Evolutionary conservation across 2,797 vertebrate genomes (phyloP).

Genomic region (Acipenser ruthenus): DNA sequence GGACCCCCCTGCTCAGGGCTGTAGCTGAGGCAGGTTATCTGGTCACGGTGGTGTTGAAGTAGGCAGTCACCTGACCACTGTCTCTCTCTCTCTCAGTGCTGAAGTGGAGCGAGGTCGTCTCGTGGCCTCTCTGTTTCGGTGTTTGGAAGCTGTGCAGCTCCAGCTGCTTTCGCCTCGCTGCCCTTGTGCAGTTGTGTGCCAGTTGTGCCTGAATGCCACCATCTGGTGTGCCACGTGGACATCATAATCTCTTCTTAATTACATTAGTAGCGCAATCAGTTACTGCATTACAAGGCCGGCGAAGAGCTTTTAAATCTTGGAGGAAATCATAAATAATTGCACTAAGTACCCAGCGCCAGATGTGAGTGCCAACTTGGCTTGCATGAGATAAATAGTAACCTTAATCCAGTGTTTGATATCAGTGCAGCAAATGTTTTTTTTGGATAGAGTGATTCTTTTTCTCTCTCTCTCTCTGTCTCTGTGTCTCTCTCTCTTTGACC

Average conservation of each 20-base stretch:
- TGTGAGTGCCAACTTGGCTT: conserved; percentile 94
- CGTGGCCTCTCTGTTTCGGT: too few species aligned
- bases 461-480: conserved; percentile 24
- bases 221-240: conserved; percentile 99
- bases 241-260: conserved; percentile 99
- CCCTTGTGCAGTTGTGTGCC: conserved; percentile 94
- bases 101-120: too few species aligned
- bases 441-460: conserved; percentile 40
- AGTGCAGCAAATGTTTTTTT: conserved; percentile 47
- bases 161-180: conserved; percentile 85
- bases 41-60: too few species aligned
- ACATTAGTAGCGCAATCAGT: conserved; percentile 99
- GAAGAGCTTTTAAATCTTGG: conserved; percentile 99
- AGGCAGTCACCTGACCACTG: too few species aligned
- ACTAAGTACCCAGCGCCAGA: conserved; percentile 97
- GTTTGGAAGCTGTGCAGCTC: conserved; percentile 61
- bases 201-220: conserved; percentile 97
- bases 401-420: conserved; percentile 76
- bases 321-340: conserved; percentile 99
- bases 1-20: too few species aligned
- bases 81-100: too few species aligned
- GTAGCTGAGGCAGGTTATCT: too few species aligned
- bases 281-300: conserved; percentile 98
- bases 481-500: conserved; percentile 22
- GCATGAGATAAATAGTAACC: conserved; percentile 97